Evolutionary conservation across 1,140 invertebrate genomes (phyloP), one percentile per base, ranked within the genome.

Genomic region (Cotesia typhae): DNA sequence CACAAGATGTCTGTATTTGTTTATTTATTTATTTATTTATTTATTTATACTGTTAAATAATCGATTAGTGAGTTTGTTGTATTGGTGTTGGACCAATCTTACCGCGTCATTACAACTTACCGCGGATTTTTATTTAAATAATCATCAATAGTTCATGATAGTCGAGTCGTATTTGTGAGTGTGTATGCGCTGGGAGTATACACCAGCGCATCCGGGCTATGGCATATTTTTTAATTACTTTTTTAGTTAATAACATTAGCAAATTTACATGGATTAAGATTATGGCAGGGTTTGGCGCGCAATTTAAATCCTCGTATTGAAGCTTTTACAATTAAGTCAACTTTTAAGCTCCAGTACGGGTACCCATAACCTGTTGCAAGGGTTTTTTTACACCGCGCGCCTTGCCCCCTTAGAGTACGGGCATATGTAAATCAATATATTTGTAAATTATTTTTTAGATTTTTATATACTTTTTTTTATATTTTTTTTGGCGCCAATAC

Each of bases 401-500:
- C 79, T 81, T 80, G 75, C 81, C 84, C 84, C 57, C 85, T 86
- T 87, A 86, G 80, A 86, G 83, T 87, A 87, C 85, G 85, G 85
- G 85, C 85, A 87, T 87, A 87, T 87, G 86, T 87, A 87, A 87
- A 87, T 85, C 86, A 87, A 87, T 87, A 87, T 83, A 87, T 87
- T 87, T 87, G 85, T 87, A 87, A 87, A 87, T 87, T 85, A 74
- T 63, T 59, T 38, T 38, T 63, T 55, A 47, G 65, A 74, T 77
- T 73, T 85, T 28, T 28, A 28, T 28, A 28, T 81, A 79, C 80
- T 83, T 78, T 80, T 78, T 75, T 73, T 78, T 77, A 72, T 72
- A 78, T 78, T 73, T 78, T 69, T 78, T 78, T 81, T 71, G 78
- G 76, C 74, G 67, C 51, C 17, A 28, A 59, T 28, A 28, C 36